Evolutionary conservation across 2,797 vertebrate species (phyloP), one percentile per base, ranked within the genome.

Genomic region (Pelobates cultripes): DNA sequence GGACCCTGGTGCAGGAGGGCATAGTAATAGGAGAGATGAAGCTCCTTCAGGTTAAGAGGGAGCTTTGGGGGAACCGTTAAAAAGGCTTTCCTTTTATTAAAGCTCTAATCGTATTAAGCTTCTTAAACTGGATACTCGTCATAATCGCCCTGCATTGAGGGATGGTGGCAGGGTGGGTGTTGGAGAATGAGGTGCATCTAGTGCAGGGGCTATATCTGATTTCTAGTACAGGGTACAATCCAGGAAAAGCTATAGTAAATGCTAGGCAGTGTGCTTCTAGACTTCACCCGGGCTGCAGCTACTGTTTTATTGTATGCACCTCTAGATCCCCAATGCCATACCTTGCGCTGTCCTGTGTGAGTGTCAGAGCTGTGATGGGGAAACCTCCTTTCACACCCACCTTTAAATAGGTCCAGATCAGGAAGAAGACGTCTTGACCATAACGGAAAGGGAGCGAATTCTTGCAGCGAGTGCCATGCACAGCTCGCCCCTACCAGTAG

Each of bases 391-490:
- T 71, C 78, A 17, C 86, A 85, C 75, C 57, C 84, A 85, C 77
- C 85, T 78, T 87, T 68, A 83, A 71, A 85, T n/a, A 79, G 86
- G 85, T 83, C 77, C 10, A 2, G 79, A 70, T 81, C 80, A 81
- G 83, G 84, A 83, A 79, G 84, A 86, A 88, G 80, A 85, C 64
- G 86, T 85, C 85, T 84, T 87, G 88, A 87, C 86, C 85, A 82
- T 84, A 81, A 14, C 17, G 28, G 83, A 61, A 43, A 77, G 84
- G 84, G 78, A 85, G 86, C 87, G 8, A 85, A 79, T 80, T 79
- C 69, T 82, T 81, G 66, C 77, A 73, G 70, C n/a, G 85, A 76
- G 78, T 86, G 82, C 53, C 7, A 84, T 57, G 85, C 87, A 85
- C 86, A 83, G 80, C 73, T 86, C 43, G 67, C 68, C 71, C n/a